A percentile compares a stretch with the other conserved stretches of the same genome.
These are phyloP conservation scores for Hydrozoanthus gracilis DNA, from an alignment of 92 coral and sea anemone genomes.

Conservation along the genomic window DNA sequence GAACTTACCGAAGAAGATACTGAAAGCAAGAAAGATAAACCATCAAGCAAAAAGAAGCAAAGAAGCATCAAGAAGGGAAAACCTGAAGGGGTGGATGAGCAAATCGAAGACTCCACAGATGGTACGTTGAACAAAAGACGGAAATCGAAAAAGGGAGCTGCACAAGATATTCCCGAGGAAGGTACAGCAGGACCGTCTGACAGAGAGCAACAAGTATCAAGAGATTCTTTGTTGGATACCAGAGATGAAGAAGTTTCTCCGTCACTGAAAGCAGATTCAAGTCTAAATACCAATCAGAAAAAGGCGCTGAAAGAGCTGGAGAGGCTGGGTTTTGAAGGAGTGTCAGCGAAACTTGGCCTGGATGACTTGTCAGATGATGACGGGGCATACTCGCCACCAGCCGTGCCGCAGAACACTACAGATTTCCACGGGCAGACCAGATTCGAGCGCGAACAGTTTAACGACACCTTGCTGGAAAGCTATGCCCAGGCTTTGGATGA, in stretches of 20 bases:
- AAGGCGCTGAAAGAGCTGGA: slow-evolving; percentile 69
- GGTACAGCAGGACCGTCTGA: neutral
- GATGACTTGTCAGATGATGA: slow-evolving; percentile 82
- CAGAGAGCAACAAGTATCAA: neutral
- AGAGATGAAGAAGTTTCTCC: slow-evolving; percentile 8
- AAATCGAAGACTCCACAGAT: neutral
- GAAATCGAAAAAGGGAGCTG: slow-evolving; percentile 44
- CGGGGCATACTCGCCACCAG: slow-evolving; percentile 61
- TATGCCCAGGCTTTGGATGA: slow-evolving; percentile 39
- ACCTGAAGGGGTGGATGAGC: slow-evolving; percentile 31
- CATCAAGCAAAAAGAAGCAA: slow-evolving; percentile 38
- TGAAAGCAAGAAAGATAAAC: slow-evolving; percentile 25
- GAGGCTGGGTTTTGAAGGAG: slow-evolving; percentile 79
- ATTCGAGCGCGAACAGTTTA: slow-evolving; percentile 79
- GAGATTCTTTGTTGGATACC: neutral
- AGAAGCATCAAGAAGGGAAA: slow-evolving; percentile 55
- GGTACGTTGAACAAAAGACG: slow-evolving; percentile 2
- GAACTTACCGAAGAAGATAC: slow-evolving; percentile 61
- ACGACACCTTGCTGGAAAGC: slow-evolving; percentile 68
- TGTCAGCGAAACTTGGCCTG: slow-evolving; percentile 77
- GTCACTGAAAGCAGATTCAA: slow-evolving; percentile 10
- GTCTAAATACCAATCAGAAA: slow-evolving; percentile 55
- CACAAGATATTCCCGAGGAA: slow-evolving; percentile 28
- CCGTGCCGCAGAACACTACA: slow-evolving; percentile 57
- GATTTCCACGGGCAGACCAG: slow-evolving; percentile 69